phyloP scores from a whole-genome alignment of 2,113 vertebrate species.

The Oryzias melastigma region DNA sequence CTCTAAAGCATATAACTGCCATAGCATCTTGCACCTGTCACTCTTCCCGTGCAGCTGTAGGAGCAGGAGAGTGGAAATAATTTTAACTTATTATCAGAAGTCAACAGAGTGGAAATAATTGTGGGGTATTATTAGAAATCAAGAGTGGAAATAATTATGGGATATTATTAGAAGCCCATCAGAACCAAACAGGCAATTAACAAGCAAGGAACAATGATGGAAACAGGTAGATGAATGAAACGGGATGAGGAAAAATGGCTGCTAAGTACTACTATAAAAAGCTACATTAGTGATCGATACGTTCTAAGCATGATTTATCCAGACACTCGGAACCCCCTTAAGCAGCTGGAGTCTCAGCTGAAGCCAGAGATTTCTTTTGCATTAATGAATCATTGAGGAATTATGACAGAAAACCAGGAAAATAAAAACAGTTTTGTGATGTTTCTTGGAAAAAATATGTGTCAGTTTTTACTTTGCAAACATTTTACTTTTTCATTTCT shows the following conservation, averaged over 20 bases:
- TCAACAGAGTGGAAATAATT: conserved; percentile 8
- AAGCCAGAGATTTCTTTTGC: too few relatives aligned
- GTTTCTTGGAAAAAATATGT: too few relatives aligned
- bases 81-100: conserved; percentile 25
- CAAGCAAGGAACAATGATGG: neutral
- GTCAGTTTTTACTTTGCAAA: too few relatives aligned
- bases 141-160: conserved; percentile 17
- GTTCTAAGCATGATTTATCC: too few relatives aligned
- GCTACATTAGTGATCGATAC: neutral
- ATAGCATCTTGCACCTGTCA: conserved; percentile 30
- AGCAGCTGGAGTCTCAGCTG: too few relatives aligned
- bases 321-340: too few relatives aligned
- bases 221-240: conserved; percentile 11
- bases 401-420: too few relatives aligned
- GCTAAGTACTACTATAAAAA: neutral
- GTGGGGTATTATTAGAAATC: conserved; percentile 19
- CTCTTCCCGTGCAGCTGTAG: conserved; percentile 7
- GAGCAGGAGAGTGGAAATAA: neutral
- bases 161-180: conserved; percentile 18
- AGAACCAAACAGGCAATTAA: conserved; percentile 17
- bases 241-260: neutral
- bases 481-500: too few relatives aligned
- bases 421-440: too few relatives aligned
- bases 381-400: too few relatives aligned
- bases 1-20: conserved; percentile 21